Base-by-base conservation (phyloP, 1,140 invertebrate species). In the Grapholita molesta region DNA sequence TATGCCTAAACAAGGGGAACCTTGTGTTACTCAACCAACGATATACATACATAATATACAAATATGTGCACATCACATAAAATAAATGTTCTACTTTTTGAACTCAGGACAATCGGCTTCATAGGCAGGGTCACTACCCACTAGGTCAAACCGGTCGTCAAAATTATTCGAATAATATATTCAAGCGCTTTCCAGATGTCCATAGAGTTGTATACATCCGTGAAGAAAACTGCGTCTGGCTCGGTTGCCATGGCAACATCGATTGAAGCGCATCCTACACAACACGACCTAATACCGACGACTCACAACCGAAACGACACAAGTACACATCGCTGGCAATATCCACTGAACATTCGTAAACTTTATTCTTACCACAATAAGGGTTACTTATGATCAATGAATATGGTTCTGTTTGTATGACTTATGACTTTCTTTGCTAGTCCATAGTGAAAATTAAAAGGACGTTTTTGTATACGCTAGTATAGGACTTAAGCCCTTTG, bases 181-280 rank as follows among this genome's bases (percentile, higher is more conserved):
- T 30, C 7, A 30, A 30, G 28, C 28, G 28, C 35, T 4, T 38
- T 42, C 38, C n/a, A 42, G 38, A 6, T 7, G 38, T n/a, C 12
- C 38, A 0, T 42, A 7, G 12, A 42, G 15, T 5, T 42, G 4
- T n/a, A 42, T n/a, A 15, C 0, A 18, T 42, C 38, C 24, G 11
- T 18, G 53, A 57, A 25, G 24, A 25, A 25, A 24, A 12, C 53
- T 57, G 53, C 53, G 53, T 57, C 53, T 30, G 53, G 53, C 53
- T 23, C 53, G 53, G 53, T 57, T 8, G 25, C 53, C 53, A 57
- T 57, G 53, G 53, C 24, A 57, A 57, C 53, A 57, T 57, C 53
- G 53, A 57, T 57, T 57, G 53, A 24, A 25, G 53, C 53, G 53
- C 53, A 57, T 57, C 53, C 24, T 57, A 25, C 53, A 57, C 52